Evolutionary conservation across 1,140 invertebrate genomes (phyloP).

Genomic region (Drosophila sp.): DNA sequence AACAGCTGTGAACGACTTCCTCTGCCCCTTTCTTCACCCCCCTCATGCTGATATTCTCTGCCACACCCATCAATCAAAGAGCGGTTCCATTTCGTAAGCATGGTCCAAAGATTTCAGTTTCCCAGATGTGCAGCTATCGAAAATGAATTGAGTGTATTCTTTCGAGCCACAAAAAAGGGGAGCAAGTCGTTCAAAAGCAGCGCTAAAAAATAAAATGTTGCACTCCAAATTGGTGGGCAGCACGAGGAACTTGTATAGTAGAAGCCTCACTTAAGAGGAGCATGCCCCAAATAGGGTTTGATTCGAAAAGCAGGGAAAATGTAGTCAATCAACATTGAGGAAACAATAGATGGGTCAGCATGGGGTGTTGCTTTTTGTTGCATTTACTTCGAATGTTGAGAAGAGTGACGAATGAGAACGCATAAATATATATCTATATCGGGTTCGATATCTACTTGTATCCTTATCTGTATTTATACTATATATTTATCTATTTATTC

Average conservation of each 20-base stretch:
- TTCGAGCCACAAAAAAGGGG: background rate
- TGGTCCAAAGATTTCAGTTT: constrained; percentile 30
- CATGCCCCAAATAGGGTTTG: constrained; percentile 1
- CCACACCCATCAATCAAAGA: constrained; percentile 43
- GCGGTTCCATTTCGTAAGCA: constrained; percentile 16
- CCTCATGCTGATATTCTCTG: constrained; percentile 9
- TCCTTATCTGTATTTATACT: too few species aligned
- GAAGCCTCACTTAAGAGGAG: constrained; percentile 20
- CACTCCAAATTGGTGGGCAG: constrained; percentile 29
- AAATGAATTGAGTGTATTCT: constrained; percentile 38
- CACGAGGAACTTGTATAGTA: constrained; percentile 8
- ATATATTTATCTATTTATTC: too few species aligned
- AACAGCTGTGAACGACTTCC: constrained; percentile 30
- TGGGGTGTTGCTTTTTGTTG: background rate
- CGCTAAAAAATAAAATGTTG: constrained; percentile 13
- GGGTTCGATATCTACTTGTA: too few species aligned
- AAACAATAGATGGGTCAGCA: constrained; percentile 1
- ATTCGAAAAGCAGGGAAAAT: constrained; percentile 21
- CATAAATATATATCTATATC: too few species aligned
- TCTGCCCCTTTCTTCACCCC: background rate
- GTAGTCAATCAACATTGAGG: constrained; percentile 36
- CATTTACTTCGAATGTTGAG: too few species aligned
- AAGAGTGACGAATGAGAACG: too few species aligned
- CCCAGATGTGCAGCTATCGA: constrained; percentile 18
- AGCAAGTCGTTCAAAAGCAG: background rate